A percentile compares a stretch with the other conserved stretches of the same genome.
phyloP scores from a whole-genome alignment of 2,888 invertebrate species.

The Oligia fasciuncula region DNA sequence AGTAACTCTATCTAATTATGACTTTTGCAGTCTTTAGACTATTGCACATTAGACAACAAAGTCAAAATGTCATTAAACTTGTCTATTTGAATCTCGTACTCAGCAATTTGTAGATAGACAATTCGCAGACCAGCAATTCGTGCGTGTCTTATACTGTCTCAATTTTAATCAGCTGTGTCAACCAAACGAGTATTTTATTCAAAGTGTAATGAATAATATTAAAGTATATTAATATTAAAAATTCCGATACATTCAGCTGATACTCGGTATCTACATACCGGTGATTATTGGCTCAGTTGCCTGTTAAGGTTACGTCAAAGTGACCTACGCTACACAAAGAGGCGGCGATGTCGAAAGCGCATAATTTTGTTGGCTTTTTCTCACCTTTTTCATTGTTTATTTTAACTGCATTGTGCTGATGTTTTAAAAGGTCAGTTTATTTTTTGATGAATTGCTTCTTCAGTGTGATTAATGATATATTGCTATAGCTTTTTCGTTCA shows the following conservation, averaged over 20 bases:
- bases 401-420: slow-evolving; percentile 18
- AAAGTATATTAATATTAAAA: slow-evolving; percentile 30
- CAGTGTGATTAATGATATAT: slow-evolving; percentile 1
- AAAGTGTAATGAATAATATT: slow-evolving; percentile 12
- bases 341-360: slow-evolving; percentile 41
- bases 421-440: slow-evolving; percentile 18
- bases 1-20: slow-evolving; percentile 26
- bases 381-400: slow-evolving; percentile 42
- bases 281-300: slow-evolving; percentile 51
- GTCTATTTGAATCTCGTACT: slow-evolving; percentile 6
- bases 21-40: not conserved
- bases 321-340: slow-evolving; percentile 50
- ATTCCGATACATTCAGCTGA: slow-evolving; percentile 44
- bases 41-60: slow-evolving; percentile 14
- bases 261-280: slow-evolving; percentile 21
- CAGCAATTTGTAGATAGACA: slow-evolving; percentile 1
- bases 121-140: slow-evolving; percentile 5
- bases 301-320: slow-evolving; percentile 59
- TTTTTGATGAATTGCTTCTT: slow-evolving; percentile 15
- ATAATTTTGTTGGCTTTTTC: slow-evolving; percentile 41
- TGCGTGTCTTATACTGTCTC: slow-evolving; percentile 12
- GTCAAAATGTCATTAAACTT: slow-evolving; percentile 31
- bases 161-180: slow-evolving; percentile 47
- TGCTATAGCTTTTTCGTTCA: not conserved
- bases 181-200: slow-evolving; percentile 18